Percentiles rank a stretch among this genome's conserved stretches.
Conservation (phyloP, 2,113 vertebrate genomes). For the Microcebus ravelobensis region DNA sequence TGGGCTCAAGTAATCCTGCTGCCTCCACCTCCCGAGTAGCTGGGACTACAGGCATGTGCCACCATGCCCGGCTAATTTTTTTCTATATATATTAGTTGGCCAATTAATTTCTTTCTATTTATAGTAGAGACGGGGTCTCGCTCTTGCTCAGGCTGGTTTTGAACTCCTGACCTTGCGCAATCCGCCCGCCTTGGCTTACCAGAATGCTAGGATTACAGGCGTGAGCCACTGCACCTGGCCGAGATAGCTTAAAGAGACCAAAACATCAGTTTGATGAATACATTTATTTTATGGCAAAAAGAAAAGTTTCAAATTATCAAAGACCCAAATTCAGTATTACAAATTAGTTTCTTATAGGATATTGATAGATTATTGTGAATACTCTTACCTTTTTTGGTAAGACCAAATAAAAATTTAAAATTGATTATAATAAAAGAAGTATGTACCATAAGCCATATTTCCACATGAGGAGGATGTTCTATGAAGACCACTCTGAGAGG, state of each 20-base stretch:
- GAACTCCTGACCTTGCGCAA: no score
- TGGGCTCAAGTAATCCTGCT: no score
- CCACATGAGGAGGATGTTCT: background rate
- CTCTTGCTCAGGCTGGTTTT: no score
- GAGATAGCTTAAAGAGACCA: background rate
- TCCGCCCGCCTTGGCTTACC: no score
- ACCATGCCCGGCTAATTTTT: no score
- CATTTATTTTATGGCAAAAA: background rate
- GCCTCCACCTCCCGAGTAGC: no score
- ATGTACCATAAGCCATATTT: background rate
- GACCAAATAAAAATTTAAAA: background rate
- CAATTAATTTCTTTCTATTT: no score
- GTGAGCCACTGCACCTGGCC: no score
- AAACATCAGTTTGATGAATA: conserved; percentile 8
- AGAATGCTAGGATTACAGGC: no score
- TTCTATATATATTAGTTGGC: no score
- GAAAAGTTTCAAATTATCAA: background rate
- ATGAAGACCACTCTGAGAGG: background rate
- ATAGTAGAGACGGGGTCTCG: no score
- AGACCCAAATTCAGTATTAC: conserved; percentile 8
- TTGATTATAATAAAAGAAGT: conserved; percentile 12
- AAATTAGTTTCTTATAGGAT: background rate
- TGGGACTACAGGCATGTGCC: no score
- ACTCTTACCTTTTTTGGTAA: background rate
- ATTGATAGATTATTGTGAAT: background rate